Conservation (phyloP, 2,888 invertebrate genomes). For the Drosophila dives region DNA sequence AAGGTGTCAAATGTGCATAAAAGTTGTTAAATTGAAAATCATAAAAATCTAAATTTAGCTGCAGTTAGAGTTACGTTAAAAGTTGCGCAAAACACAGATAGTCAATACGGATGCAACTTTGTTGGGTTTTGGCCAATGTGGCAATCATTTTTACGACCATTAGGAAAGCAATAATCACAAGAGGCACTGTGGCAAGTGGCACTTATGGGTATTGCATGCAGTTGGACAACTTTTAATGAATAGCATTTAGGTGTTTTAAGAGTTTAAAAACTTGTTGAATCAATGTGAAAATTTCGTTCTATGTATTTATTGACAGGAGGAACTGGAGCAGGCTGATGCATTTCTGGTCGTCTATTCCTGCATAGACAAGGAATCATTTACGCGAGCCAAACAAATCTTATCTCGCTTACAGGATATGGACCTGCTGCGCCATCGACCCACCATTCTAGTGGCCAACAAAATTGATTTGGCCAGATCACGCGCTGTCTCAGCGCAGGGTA, state of each 20-base stretch:
- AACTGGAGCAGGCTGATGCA: slow-evolving; percentile 92
- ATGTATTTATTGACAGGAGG: slow-evolving; percentile 87
- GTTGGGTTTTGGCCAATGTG: slow-evolving; percentile 60
- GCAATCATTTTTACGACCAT: slow-evolving; percentile 73
- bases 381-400: slow-evolving; percentile 92
- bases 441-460: slow-evolving; percentile 96
- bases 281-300: slow-evolving; percentile 4
- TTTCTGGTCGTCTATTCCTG: slow-evolving; percentile 96
- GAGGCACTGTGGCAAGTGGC: background rate
- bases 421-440: slow-evolving; percentile 90
- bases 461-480: slow-evolving; percentile 96
- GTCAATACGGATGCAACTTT: slow-evolving; percentile 24
- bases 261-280: slow-evolving; percentile 57
- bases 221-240: slow-evolving; percentile 19
- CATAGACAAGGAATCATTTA: slow-evolving; percentile 95
- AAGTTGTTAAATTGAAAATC: slow-evolving; percentile 35
- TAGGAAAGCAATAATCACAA: slow-evolving; percentile 22
- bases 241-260: slow-evolving; percentile 2
- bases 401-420: slow-evolving; percentile 92
- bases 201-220: slow-evolving; percentile 26
- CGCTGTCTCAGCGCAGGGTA: slow-evolving; percentile 95
- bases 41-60: slow-evolving; percentile 8
- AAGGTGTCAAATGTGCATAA: slow-evolving; percentile 18
- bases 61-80: slow-evolving; percentile 26
- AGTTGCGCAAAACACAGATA: slow-evolving; percentile 4